Percentiles rank a stretch among this genome's conserved stretches.
phyloP scores from a whole-genome alignment of 1,140 invertebrate genomes.

The Formica exsecta region DNA sequence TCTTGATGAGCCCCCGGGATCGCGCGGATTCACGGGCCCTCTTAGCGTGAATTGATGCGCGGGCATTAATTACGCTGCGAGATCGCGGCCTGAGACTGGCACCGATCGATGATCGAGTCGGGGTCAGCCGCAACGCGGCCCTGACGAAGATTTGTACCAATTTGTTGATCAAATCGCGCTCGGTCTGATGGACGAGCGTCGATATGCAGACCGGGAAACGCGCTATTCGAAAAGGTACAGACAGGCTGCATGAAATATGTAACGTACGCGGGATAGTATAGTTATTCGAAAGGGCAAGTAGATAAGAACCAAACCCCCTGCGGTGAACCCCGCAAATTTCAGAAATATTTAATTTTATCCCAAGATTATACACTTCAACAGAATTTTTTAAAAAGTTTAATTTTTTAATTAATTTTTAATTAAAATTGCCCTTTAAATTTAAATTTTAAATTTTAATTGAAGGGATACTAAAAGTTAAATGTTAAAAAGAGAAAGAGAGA shows the following conservation, averaged over 20 bases:
- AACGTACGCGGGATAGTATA: slow-evolving; percentile 17
- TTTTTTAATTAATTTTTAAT: too few relatives aligned
- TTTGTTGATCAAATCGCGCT: slow-evolving; percentile 70
- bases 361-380: background rate
- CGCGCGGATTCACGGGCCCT: slow-evolving; percentile 74
- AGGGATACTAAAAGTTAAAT: background rate
- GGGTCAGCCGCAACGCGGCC: slow-evolving; percentile 59
- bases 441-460: background rate
- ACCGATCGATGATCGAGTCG: slow-evolving; percentile 68
- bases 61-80: slow-evolving; percentile 82
- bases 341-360: background rate
- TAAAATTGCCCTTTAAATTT: too few relatives aligned
- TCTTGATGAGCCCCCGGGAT: slow-evolving; percentile 76
- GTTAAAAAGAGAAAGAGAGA: background rate
- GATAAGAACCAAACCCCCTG: background rate
- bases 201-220: slow-evolving; percentile 44
- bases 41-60: slow-evolving; percentile 84
- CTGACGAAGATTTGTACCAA: slow-evolving; percentile 61
- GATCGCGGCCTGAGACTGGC: slow-evolving; percentile 43
- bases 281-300: slow-evolving; percentile 9
- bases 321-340: background rate
- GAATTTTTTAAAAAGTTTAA: background rate
- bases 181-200: slow-evolving; percentile 52
- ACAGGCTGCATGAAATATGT: slow-evolving; percentile 62
- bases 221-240: slow-evolving; percentile 20